phyloP scores from a whole-genome alignment of 2,888 invertebrate species.

The Drosophila helvetica region DNA sequence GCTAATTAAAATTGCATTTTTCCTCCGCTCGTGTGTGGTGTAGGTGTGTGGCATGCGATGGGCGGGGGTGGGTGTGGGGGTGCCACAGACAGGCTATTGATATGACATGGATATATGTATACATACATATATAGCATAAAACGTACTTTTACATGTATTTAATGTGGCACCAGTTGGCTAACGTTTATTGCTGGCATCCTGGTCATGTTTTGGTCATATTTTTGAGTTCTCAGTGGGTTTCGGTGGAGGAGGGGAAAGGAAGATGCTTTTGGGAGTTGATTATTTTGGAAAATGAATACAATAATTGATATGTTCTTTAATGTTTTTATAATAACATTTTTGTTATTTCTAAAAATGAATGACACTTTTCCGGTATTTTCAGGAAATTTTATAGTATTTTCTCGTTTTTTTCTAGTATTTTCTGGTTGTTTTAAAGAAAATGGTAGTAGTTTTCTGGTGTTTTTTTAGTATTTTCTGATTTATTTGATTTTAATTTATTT shows the following conservation, averaged over 20 bases:
- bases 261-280: not conserved
- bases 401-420: too few species aligned
- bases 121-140: constrained; percentile 2
- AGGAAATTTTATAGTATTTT: too few species aligned
- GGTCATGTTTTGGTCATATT: not conserved
- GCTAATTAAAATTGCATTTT: constrained; percentile 77
- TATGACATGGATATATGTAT: constrained; percentile 37
- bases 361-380: too few species aligned
- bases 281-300: too few species aligned
- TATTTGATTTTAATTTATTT: too few species aligned
- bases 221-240: constrained; percentile 20
- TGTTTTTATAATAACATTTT: too few species aligned
- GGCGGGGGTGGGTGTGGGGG: too few species aligned
- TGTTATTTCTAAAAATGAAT: too few species aligned
- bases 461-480: too few species aligned
- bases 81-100: constrained; percentile 33
- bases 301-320: too few species aligned
- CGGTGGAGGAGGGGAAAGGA: constrained; percentile 11
- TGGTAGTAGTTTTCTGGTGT: too few species aligned
- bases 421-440: too few species aligned
- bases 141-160: constrained; percentile 16
- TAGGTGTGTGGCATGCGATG: not conserved
- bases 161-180: constrained; percentile 41
- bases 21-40: constrained; percentile 26
- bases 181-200: constrained; percentile 7